Conservation (phyloP, 64 coral and sea anemone species). For the Hydrozoanthus tunicans region DNA sequence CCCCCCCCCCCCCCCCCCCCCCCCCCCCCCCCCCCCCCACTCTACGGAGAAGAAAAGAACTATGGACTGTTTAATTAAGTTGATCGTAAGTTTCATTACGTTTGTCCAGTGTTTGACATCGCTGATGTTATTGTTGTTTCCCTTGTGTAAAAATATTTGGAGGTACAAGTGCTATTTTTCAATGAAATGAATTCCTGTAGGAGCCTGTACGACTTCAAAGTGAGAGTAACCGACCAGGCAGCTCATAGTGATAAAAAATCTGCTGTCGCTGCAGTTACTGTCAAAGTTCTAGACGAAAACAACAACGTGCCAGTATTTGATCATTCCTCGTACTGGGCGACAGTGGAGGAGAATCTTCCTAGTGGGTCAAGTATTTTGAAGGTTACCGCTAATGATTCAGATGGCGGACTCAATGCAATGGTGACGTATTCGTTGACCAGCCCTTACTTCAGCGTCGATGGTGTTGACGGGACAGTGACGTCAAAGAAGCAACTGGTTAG, state of each 20-base stretch:
- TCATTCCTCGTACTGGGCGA: slow-evolving; percentile 38
- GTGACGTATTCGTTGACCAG: slow-evolving; percentile 36
- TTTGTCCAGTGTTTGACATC: background rate
- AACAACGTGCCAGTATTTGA: slow-evolving; percentile 21
- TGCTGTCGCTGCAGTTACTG: slow-evolving; percentile 29
- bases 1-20: too few relatives aligned
- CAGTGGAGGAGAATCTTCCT: background rate
- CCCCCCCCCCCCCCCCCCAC: too few relatives aligned
- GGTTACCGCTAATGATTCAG: slow-evolving; percentile 26
- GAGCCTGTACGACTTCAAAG: slow-evolving; percentile 17
- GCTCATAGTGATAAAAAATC: slow-evolving; percentile 8
- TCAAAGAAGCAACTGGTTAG: background rate
- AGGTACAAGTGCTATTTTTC: background rate
- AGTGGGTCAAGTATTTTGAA: background rate
- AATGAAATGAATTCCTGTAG: background rate
- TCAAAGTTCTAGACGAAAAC: slow-evolving; percentile 37
- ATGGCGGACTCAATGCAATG: background rate
- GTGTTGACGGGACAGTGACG: background rate
- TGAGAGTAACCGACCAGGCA: slow-evolving; percentile 51
- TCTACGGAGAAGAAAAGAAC: too few relatives aligned
- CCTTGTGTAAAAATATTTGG: background rate
- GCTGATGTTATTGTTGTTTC: background rate
- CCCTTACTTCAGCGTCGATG: background rate
- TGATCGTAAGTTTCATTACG: too few relatives aligned
- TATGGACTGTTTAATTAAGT: too few relatives aligned